Evolutionary conservation across 1,140 invertebrate genomes (phyloP).

Genomic region (Hermetia illucens): DNA sequence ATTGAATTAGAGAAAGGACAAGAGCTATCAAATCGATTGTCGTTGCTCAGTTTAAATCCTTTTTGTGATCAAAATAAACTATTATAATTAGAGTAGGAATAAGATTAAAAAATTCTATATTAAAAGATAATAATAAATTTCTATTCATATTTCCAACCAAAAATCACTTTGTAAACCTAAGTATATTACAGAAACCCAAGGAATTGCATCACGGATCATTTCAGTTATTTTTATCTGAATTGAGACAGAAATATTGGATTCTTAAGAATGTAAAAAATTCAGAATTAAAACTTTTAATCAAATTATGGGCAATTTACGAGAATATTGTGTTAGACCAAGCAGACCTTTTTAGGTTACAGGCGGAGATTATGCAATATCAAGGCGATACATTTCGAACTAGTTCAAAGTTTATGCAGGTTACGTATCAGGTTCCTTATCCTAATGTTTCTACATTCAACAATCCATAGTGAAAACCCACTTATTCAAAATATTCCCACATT

Average conservation of each 20-base stretch:
- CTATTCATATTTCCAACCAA: constrained; percentile 25
- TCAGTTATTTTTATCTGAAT: constrained; percentile 12
- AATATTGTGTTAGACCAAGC: constrained; percentile 7
- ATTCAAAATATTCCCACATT: too few species aligned
- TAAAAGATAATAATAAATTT: constrained; percentile 22
- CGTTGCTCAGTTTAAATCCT: constrained; percentile 16
- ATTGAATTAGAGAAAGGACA: constrained; percentile 6
- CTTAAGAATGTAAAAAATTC: constrained; percentile 16
- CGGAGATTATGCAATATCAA: constrained; percentile 21
- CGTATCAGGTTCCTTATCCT: too few species aligned
- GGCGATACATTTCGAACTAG: constrained; percentile 17
- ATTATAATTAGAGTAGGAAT: constrained; percentile 30
- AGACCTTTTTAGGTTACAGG: constrained; percentile 16
- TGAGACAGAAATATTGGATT: constrained; percentile 16
- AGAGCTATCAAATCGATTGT: constrained; percentile 5
- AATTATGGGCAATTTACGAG: constrained; percentile 24
- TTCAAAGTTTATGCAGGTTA: constrained; percentile 8
- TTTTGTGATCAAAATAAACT: constrained; percentile 25
- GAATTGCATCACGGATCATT: constrained; percentile 23
- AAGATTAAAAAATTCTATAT: constrained; percentile 17
- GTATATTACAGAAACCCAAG: constrained; percentile 22
- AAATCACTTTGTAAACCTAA: constrained; percentile 19
- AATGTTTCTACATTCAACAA: too few species aligned
- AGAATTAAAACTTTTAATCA: constrained; percentile 11
- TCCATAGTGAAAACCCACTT: too few species aligned